A percentile compares a stretch with the other conserved stretches of the same genome.
Conservation (phyloP, 2,888 invertebrate genomes). For the Callyntrura guangdongensis region DNA sequence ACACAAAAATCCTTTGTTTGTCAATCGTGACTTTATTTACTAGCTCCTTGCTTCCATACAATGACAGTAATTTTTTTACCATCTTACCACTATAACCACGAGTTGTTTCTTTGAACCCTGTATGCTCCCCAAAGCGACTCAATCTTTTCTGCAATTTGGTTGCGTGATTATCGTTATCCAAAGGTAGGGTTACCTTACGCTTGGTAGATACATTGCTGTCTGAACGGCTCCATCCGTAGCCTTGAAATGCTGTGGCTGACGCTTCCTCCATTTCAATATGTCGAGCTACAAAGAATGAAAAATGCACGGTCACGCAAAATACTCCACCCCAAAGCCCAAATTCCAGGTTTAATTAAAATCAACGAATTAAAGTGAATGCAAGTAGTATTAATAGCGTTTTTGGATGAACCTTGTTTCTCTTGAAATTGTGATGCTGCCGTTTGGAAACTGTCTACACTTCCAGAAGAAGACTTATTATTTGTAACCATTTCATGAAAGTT, state of each 20-base stretch:
- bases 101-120: too few species aligned
- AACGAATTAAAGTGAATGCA: too few species aligned
- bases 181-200: background rate
- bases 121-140: background rate
- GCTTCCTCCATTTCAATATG: background rate
- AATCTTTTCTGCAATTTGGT: background rate
- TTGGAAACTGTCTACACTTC: background rate
- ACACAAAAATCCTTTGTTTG: background rate
- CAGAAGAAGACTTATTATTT: background rate
- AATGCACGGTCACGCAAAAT: too few species aligned
- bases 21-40: too few species aligned
- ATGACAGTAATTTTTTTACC: too few species aligned
- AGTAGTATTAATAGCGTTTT: too few species aligned
- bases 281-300: background rate
- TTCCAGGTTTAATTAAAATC: too few species aligned
- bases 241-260: background rate
- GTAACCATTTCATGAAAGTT: too few species aligned
- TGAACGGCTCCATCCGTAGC: background rate
- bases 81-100: too few species aligned
- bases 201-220: background rate
- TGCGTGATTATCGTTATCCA: background rate
- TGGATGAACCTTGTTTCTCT: background rate
- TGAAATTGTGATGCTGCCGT: slow-evolving; percentile 23
- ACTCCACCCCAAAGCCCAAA: too few species aligned
- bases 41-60: too few species aligned